Evolutionary conservation across 2,113 vertebrate species (phyloP).

Genomic region (Daubentonia madagascariensis): DNA sequence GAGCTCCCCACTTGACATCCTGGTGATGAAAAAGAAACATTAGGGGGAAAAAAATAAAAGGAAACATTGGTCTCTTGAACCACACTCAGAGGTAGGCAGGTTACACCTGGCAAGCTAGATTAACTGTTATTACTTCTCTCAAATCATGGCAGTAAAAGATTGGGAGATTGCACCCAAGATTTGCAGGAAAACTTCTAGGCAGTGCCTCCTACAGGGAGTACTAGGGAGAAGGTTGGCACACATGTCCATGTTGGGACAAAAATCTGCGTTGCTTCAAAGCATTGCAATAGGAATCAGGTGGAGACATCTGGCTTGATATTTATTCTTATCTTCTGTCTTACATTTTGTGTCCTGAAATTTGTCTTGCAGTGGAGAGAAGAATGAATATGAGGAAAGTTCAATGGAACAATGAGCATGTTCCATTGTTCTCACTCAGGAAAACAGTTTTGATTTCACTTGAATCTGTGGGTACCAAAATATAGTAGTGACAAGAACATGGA

Average conservation of each 20-base stretch:
- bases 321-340: background rate
- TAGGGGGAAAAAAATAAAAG: background rate
- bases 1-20: background rate
- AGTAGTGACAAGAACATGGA: background rate
- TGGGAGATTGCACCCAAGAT: background rate
- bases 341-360: background rate
- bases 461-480: background rate
- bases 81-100: background rate
- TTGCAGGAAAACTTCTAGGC: background rate
- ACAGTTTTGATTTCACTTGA: background rate
- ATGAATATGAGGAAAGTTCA: background rate
- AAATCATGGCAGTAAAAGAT: background rate
- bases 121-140: background rate
- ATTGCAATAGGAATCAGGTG: background rate
- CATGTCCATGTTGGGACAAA: background rate
- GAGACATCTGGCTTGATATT: background rate
- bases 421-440: background rate
- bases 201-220: background rate
- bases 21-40: background rate
- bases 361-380: background rate
- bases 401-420: fast-evolving
- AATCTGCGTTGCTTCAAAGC: background rate
- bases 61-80: background rate
- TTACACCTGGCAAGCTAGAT: background rate
- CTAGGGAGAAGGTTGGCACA: background rate